Evolutionary conservation across 1,140 invertebrate genomes (phyloP).

Genomic region (Leptinotarsa lineolata): DNA sequence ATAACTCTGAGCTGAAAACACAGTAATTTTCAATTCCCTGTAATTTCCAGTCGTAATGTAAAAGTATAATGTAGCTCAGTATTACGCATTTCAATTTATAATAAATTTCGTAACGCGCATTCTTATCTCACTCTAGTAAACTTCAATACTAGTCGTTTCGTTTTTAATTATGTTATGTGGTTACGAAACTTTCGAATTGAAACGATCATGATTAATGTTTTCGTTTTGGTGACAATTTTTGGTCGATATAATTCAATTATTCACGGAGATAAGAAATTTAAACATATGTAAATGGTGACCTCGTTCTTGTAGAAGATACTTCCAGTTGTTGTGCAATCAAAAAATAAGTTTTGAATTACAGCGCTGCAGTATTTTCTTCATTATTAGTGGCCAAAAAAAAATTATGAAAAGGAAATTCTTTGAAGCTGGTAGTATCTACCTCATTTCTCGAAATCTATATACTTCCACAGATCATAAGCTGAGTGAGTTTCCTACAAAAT

Average conservation of each 20-base stretch:
- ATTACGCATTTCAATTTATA: slow-evolving; percentile 3
- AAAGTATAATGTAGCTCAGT: background rate
- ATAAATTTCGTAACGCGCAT: slow-evolving; percentile 7
- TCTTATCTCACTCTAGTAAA: slow-evolving; percentile 22
- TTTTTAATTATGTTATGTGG: background rate
- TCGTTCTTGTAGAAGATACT: too few relatives aligned
- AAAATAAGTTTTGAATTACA: too few relatives aligned
- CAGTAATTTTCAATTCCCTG: background rate
- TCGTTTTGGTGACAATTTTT: background rate
- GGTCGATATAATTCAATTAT: background rate
- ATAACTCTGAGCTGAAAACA: slow-evolving; percentile 1
- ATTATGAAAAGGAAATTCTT: too few relatives aligned
- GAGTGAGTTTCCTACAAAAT: too few relatives aligned
- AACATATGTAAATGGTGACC: too few relatives aligned
- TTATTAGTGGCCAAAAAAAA: too few relatives aligned
- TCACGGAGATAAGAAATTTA: background rate
- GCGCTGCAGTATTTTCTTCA: too few relatives aligned
- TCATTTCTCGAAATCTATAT: too few relatives aligned
- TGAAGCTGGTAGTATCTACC: too few relatives aligned
- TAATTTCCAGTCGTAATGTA: slow-evolving; percentile 18
- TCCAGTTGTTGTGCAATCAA: too few relatives aligned
- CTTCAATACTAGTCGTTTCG: background rate
- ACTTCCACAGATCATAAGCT: too few relatives aligned
- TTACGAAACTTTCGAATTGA: background rate
- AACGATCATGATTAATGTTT: background rate